A percentile compares a stretch with the other conserved stretches of the same genome.
Conservation (phyloP, 2,797 vertebrate species). For the Manis crassicaudata region DNA sequence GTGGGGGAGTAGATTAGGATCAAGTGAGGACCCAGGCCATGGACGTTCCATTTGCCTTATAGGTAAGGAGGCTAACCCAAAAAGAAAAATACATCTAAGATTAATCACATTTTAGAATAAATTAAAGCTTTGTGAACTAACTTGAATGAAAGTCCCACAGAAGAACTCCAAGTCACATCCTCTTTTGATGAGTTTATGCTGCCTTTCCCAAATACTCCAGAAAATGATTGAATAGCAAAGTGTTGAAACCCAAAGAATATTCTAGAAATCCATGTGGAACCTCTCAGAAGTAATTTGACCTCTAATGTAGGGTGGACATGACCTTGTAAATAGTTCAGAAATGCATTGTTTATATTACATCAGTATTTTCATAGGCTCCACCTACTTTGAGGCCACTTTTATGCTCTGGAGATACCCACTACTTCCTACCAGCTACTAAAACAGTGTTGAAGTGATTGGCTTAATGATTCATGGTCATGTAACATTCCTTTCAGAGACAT, state of each 20-base stretch:
- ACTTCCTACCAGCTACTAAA: conserved; percentile 67
- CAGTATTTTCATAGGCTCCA: conserved; percentile 49
- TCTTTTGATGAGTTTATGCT: background rate
- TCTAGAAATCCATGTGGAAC: conserved; percentile 43
- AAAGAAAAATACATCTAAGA: background rate
- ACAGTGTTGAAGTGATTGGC: conserved; percentile 51
- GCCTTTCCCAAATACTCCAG: conserved; percentile 18
- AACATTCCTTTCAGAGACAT: conserved; percentile 55
- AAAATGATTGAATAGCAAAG: background rate
- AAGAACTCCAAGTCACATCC: background rate
- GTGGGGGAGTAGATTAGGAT: no score
- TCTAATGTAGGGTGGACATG: conserved; percentile 20
- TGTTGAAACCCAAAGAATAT: conserved; percentile 2
- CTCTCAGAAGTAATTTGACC: conserved; percentile 55
- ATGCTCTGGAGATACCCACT: conserved; percentile 47
- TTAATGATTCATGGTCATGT: conserved; percentile 59
- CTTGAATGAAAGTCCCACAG: background rate
- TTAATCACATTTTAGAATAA: conserved; percentile 13
- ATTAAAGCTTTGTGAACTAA: background rate
- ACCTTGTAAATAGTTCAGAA: conserved; percentile 70
- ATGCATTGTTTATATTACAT: conserved; percentile 54
- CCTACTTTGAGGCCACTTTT: conserved; percentile 51
- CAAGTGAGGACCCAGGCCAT: no score
- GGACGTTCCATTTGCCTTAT: no score
- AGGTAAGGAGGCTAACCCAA: background rate